Evolutionary conservation across 2,888 invertebrate species (phyloP), one percentile per base, ranked within the genome.

Genomic region (Troides aeacus): DNA sequence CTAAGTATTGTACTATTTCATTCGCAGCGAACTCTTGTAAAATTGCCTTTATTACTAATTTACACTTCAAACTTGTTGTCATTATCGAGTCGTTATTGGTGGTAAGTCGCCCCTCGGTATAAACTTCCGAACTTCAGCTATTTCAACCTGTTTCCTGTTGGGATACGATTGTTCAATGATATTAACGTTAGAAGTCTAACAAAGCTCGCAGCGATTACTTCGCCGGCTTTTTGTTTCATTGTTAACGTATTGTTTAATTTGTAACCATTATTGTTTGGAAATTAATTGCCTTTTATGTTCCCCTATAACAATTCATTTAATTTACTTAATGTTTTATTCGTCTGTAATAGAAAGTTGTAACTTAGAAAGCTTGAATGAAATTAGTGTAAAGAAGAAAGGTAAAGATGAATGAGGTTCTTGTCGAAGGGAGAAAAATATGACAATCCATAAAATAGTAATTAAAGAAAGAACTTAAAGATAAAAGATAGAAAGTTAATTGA

Each of bases 21-120:
- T n/a, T 66, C 17, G 17, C 15, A 42, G 62, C n/a, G 1, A 70
- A 70, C 58, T 65, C 58, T 64, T 70, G 61, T 60, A 59, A 68
- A 66, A 70, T 68, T 69, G 46, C 66, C 67, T 72, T 72, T 70
- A 68, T 73, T 68, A 71, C 74, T 74, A 77, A 79, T 79, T 78
- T 75, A 76, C 78, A 77, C 77, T 71, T 74, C 65, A 73, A 76
- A 76, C 73, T 79, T 73, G 62, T 62, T 66, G 65, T 72, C 70
- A 72, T 74, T 75, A 75, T 73, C 74, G 73, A 67, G 73, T 73
- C 73, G 77, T 80, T 81, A 81, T 79, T 77, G 77, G 78, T 75
- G 46, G 46, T 46, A 46, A 46, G 46, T 46, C 15, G 15, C 75
- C 76, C 73, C 74, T 70, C 73, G 76, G 74, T 71, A 72, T 66